Evolutionary conservation across 2,888 invertebrate genomes (phyloP).

Genomic region (Euclidia mi): DNA sequence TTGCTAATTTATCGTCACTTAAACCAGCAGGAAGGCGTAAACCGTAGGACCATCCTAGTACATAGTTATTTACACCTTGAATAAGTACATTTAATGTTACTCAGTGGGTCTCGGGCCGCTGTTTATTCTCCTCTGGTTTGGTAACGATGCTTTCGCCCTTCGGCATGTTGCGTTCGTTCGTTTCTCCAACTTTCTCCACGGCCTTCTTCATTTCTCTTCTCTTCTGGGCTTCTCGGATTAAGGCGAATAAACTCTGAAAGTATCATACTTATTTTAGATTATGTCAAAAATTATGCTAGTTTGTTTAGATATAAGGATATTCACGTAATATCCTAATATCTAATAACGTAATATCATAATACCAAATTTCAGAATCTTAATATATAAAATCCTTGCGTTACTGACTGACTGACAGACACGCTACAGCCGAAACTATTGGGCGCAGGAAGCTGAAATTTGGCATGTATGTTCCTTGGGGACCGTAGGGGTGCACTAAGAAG

Average conservation of each 20-base stretch:
- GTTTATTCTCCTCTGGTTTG: slow-evolving; percentile 72
- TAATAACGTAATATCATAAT: no score
- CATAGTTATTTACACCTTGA: slow-evolving; percentile 54
- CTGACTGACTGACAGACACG: no score
- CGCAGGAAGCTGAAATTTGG: no score
- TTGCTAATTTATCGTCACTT: slow-evolving; percentile 62
- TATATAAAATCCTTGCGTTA: no score
- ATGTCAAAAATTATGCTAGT: no score
- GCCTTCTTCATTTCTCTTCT: slow-evolving; percentile 81
- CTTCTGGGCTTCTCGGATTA: slow-evolving; percentile 84
- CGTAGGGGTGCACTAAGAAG: no score
- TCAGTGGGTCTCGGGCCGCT: slow-evolving; percentile 83
- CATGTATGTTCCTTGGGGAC: no score
- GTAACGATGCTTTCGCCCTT: slow-evolving; percentile 76
- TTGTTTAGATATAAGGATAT: no score
- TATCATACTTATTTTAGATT: background rate
- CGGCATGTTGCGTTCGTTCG: slow-evolving; percentile 60
- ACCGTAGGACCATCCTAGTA: slow-evolving; percentile 34
- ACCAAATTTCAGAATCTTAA: no score
- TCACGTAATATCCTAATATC: no score
- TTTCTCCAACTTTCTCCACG: slow-evolving; percentile 64
- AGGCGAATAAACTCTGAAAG: slow-evolving; percentile 82
- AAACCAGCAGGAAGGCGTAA: slow-evolving; percentile 65
- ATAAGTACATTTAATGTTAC: slow-evolving; percentile 32
- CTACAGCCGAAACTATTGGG: no score